Evolutionary conservation across 2,113 vertebrate genomes (phyloP).

Genomic region (Melanostigma gelatinosum): DNA sequence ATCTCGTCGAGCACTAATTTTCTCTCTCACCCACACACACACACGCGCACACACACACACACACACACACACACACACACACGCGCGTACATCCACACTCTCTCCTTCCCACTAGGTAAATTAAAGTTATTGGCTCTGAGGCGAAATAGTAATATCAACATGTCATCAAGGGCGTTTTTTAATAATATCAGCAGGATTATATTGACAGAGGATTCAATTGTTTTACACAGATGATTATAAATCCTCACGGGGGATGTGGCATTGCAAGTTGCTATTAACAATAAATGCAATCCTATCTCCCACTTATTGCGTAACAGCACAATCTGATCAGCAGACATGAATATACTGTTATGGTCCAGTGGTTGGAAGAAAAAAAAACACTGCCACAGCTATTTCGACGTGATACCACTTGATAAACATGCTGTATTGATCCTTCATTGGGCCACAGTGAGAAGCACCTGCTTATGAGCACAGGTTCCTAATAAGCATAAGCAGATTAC

Average conservation of each 20-base stretch:
- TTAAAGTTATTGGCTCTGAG: constrained; percentile 71
- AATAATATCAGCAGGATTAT: constrained; percentile 74
- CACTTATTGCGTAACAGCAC: constrained; percentile 34
- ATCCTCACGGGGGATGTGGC: constrained; percentile 45
- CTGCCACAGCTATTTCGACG: constrained; percentile 27
- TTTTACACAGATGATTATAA: constrained; percentile 68
- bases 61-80: constrained; percentile 11
- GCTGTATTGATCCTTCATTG: constrained; percentile 37
- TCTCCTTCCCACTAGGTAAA: constrained; percentile 64
- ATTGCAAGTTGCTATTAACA: constrained; percentile 59
- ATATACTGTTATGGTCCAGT: constrained; percentile 33
- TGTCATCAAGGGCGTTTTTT: constrained; percentile 68
- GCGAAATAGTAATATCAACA: constrained; percentile 64
- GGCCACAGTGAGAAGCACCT: not conserved
- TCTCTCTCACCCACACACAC: constrained; percentile 6
- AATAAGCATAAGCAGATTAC: not conserved
- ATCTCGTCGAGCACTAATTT: constrained; percentile 44
- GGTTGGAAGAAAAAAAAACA: constrained; percentile 36
- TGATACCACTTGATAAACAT: constrained; percentile 47
- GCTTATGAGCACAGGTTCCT: constrained; percentile 13
- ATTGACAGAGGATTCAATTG: constrained; percentile 71
- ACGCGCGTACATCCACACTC: not conserved
- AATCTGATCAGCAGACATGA: constrained; percentile 38
- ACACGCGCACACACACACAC: not conserved
- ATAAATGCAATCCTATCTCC: constrained; percentile 47